phyloP scores from a whole-genome alignment of 35 echinoderm and acorn worm genomes.

The Acanthaster planci region DNA sequence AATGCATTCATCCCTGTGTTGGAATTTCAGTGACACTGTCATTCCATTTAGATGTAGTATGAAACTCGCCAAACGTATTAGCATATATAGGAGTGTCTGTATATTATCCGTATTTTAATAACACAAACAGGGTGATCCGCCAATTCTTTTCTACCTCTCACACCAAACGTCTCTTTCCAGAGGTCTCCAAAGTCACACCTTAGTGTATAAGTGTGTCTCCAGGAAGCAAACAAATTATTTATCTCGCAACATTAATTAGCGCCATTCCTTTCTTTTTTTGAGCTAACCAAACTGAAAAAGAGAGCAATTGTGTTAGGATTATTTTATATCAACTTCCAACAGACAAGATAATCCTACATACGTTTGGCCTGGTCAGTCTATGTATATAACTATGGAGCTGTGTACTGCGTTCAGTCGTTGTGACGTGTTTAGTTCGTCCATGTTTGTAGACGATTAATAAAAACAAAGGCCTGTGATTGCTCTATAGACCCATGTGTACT shows the following conservation, averaged over 20 bases:
- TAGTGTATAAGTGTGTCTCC: background rate
- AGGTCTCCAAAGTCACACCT: background rate
- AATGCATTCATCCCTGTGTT: no score
- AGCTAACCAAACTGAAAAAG: background rate
- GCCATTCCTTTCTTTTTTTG: slow-evolving; percentile 13
- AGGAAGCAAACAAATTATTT: background rate
- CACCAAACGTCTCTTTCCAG: no score
- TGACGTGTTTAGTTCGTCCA: slow-evolving; percentile 12
- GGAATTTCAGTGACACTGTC: no score
- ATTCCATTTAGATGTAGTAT: no score
- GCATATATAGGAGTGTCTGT: no score
- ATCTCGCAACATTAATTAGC: slow-evolving; percentile 11
- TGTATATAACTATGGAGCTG: slow-evolving; percentile 31
- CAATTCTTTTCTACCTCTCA: no score
- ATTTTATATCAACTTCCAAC: background rate
- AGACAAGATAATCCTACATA: background rate
- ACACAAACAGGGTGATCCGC: no score
- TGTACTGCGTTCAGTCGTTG: background rate
- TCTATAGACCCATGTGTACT: background rate
- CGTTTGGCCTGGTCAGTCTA: slow-evolving; percentile 22
- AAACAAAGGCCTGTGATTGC: slow-evolving; percentile 21
- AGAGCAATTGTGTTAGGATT: slow-evolving; percentile 23
- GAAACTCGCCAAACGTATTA: no score
- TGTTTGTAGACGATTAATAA: background rate
- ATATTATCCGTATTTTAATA: no score